Conservation (phyloP, 2,888 invertebrate species). For the Perdita meconis region DNA sequence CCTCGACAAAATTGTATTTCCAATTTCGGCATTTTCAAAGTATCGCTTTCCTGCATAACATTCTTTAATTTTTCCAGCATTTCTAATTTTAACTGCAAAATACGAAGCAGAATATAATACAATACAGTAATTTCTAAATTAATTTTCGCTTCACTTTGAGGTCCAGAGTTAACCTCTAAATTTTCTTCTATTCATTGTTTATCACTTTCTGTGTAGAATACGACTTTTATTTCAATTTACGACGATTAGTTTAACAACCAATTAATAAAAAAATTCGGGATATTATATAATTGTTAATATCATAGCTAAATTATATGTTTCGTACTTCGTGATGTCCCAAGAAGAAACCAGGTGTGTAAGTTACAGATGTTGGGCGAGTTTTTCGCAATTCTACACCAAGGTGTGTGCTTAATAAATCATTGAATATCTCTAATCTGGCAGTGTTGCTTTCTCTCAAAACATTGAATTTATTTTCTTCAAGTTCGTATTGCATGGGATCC, state of each 20-base stretch:
- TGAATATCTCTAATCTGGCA: slow-evolving; percentile 91
- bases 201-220: too few species aligned
- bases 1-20: slow-evolving; percentile 90
- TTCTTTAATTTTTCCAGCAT: slow-evolving; percentile 88
- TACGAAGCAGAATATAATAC: background rate
- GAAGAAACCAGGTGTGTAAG: slow-evolving; percentile 89
- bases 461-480: slow-evolving; percentile 86
- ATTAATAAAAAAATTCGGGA: too few species aligned
- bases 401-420: slow-evolving; percentile 90
- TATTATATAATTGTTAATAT: background rate
- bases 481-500: slow-evolving; percentile 89
- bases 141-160: too few species aligned
- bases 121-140: too few species aligned
- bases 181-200: too few species aligned
- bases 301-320: background rate
- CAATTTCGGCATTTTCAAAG: slow-evolving; percentile 86
- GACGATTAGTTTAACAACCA: too few species aligned
- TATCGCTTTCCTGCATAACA: slow-evolving; percentile 84
- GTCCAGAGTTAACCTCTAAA: too few species aligned
- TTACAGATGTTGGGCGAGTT: slow-evolving; percentile 41
- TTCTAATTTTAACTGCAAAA: slow-evolving; percentile 88
- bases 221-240: too few species aligned
- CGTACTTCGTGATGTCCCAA: slow-evolving; percentile 92
- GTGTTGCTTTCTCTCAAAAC: slow-evolving; percentile 88
- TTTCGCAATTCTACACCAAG: slow-evolving; percentile 88